Percentiles rank a stretch among this genome's conserved stretches.
phyloP scores from a whole-genome alignment of 2,888 invertebrate genomes.

The Ophion ventricosus region DNA sequence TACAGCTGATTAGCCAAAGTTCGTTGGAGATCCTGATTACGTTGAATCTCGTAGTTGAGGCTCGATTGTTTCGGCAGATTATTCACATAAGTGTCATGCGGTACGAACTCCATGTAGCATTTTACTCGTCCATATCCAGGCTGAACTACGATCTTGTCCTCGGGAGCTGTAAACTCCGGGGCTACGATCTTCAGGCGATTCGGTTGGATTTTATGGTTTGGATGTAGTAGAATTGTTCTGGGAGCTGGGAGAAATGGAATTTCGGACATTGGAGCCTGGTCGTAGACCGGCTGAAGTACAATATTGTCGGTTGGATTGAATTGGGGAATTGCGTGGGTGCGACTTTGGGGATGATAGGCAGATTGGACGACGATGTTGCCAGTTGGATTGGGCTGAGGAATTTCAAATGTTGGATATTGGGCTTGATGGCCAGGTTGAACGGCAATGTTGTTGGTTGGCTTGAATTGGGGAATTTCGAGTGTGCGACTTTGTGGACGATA shows the following conservation, averaged over 20 bases:
- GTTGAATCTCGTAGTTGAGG: slow-evolving; percentile 47
- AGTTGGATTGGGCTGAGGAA: neutral
- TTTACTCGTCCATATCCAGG: slow-evolving; percentile 15
- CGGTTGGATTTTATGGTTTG: neutral
- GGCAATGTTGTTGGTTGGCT: neutral
- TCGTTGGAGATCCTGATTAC: slow-evolving; percentile 38
- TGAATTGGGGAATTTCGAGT: neutral
- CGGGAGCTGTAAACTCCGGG: neutral
- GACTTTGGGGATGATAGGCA: neutral
- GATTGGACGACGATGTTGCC: neutral
- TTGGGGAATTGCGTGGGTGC: neutral
- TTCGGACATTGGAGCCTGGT: neutral
- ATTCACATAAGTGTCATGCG: neutral
- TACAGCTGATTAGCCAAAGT: slow-evolving; percentile 33
- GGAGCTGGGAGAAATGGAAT: neutral
- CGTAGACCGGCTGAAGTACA: neutral
- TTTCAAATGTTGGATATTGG: neutral
- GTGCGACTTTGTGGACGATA: neutral
- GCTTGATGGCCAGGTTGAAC: neutral
- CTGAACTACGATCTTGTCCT: neutral
- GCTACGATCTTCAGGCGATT: neutral
- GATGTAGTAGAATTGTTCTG: neutral
- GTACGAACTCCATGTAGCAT: neutral
- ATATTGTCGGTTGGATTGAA: neutral
- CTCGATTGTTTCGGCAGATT: neutral